These are phyloP conservation scores for Lasioglossum malachurum DNA, from an alignment of 2,888 invertebrate species.

Conservation along the genomic window DNA sequence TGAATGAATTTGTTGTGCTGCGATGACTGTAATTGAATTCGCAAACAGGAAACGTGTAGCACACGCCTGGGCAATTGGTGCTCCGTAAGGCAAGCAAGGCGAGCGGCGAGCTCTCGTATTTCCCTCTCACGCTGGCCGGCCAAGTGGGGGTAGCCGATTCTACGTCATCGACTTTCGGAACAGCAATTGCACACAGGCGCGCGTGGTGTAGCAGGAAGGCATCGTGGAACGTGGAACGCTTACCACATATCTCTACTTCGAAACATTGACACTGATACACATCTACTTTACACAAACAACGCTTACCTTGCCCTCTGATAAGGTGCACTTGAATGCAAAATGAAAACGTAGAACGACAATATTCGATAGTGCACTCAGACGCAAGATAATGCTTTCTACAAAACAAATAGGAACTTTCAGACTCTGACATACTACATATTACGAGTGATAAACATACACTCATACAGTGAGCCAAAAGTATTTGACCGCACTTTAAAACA, in stretches of 20 bases:
- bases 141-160: too few species aligned
- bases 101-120: too few species aligned
- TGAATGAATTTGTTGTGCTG: too few species aligned
- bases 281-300: neutral
- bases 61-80: too few species aligned
- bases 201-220: neutral
- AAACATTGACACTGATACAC: neutral
- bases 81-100: too few species aligned
- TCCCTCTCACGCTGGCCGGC: too few species aligned
- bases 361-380: neutral
- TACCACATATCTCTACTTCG: neutral
- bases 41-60: neutral
- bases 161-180: too few species aligned
- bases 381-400: neutral
- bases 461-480: too few species aligned
- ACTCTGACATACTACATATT: neutral
- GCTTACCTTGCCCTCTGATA: neutral
- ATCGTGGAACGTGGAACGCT: neutral
- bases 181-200: too few species aligned
- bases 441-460: too few species aligned
- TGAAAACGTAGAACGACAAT: neutral
- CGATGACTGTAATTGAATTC: neutral
- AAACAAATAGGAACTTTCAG: neutral
- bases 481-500: too few species aligned
- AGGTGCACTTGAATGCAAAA: neutral